These are phyloP conservation scores for Lagocephalus sceleratus DNA, from an alignment of 2,797 vertebrate genomes.

Conservation along the genomic window DNA sequence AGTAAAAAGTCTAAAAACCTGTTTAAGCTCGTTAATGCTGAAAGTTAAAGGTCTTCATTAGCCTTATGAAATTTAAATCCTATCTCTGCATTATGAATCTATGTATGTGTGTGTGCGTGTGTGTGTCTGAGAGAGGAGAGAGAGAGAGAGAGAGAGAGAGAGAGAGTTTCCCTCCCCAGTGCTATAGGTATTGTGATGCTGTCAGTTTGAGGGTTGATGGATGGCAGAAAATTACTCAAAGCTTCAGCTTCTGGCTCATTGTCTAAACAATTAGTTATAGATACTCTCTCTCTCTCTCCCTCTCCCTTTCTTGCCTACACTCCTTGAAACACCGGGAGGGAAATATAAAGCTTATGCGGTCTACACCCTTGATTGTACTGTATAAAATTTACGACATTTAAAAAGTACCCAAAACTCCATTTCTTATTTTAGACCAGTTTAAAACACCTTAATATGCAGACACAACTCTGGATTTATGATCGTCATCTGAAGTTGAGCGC, in stretches of 20 bases:
- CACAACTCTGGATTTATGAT: constrained; percentile 28
- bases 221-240: constrained; percentile 51
- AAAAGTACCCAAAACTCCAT: no score
- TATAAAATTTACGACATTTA: no score
- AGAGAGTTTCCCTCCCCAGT: constrained; percentile 16
- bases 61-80: not conserved
- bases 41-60: no score
- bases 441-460: not conserved
- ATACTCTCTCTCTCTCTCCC: constrained; percentile 28
- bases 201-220: constrained; percentile 59
- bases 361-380: no score
- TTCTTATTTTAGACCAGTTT: no score
- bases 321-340: no score
- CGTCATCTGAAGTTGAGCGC: constrained; percentile 30
- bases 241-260: constrained; percentile 46
- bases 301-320: no score
- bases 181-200: constrained; percentile 49
- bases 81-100: not conserved
- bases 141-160: no score
- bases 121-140: no score
- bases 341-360: no score
- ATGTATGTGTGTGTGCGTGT: constrained; percentile 10
- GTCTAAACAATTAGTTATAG: constrained; percentile 58
- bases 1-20: no score
- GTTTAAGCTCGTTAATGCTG: no score